Base-by-base conservation (phyloP, 2,888 invertebrate species). In the Molorchus minor region DNA sequence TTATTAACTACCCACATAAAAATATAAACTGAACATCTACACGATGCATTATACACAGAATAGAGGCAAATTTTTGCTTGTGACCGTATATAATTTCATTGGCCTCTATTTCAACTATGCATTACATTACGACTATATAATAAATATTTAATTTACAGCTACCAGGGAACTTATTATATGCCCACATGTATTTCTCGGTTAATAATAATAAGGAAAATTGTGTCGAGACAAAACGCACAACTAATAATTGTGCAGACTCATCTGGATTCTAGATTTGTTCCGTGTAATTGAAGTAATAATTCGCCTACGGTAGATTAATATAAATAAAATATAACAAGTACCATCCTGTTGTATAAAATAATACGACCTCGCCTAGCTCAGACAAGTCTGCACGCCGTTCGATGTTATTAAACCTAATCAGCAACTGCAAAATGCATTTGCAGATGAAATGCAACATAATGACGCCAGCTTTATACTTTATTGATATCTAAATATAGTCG, bases 251-350 rank as follows among this genome's bases (percentile, higher is more conserved):
- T 16, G 25, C 33, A 45, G 40, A 17, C 43, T 40, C 54, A 49
- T 52, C 45, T 46, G 54, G 49, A 59, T 52, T 69, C 65, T 69
- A 64, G 72, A 72, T 73, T 71, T 72, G 71, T 70, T 73, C 68
- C 63, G 67, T 70, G 74, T 77, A 79, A 79, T 79, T 79, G 79
- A 75, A 72, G 76, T 77, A 78, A 77, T 79, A 79, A 79, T 79
- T 79, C 79, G 80, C 80, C 79, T 79, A 80, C 79, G 69, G 76
- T 77, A 74, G 76, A 79, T 79, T 80, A 80, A 78, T 79, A 79
- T 79, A 79, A 80, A 79, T 79, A 80, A 78, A 78, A 79, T 77
- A 76, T 77, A 78, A 77, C 76, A 75, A 76, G 77, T 75, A 71
- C 75, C 77, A 76, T 78, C 77, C 78, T 78, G 78, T 75, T 71